Base-by-base conservation (phyloP, 2,113 vertebrate species). In the Epinephelus cyanopodus region DNA sequence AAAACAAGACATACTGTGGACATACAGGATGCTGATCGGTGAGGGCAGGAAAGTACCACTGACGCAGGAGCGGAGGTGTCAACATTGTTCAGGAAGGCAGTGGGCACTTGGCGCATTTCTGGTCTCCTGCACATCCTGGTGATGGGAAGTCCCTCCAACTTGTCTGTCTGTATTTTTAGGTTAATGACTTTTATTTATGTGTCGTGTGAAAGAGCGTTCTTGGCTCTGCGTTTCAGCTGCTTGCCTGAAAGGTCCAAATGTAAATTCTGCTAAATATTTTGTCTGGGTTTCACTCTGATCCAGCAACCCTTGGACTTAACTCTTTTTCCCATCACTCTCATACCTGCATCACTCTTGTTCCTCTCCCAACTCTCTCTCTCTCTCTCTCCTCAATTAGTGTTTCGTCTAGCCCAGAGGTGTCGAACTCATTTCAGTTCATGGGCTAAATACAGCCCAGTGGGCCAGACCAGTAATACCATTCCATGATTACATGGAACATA, bases 41-140 rank as follows among this genome's bases (percentile, higher is more conserved):
- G 39, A 68, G 67, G 33, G 73, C 85, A 90, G 95, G 92, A 94
- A 93, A 81, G 60, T 48, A 72, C 74, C 81, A 45, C 13, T 92
- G 92, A 94, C 78, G 87, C 83, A 92, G 70, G 80, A 70, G 65
- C 6, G 27, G 61, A 83, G 81, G 69, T 82, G 18, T 75, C 80
- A 64, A 17, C 54, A 77, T 56, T 74, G 70, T 62, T 76, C 93
- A 93, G 95, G 95, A 95, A 94, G 87, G 73, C 68, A 78, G 74
- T n/a, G 62, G 76, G 58, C 81, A 87, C 83, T 85, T 82, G 73
- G 15, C 25, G 1, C 42, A 58, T 65, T 78, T 86, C 23, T 79
- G 70, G 42, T 72, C 45, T 57, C 79, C 61, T 85, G 77, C 48
- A 85, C 67, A 88, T 87, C 83, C 71, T 29, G 76, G 27, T 23